phyloP scores from a whole-genome alignment of 2,797 vertebrate genomes.

The Aldrovandia affinis region DNA sequence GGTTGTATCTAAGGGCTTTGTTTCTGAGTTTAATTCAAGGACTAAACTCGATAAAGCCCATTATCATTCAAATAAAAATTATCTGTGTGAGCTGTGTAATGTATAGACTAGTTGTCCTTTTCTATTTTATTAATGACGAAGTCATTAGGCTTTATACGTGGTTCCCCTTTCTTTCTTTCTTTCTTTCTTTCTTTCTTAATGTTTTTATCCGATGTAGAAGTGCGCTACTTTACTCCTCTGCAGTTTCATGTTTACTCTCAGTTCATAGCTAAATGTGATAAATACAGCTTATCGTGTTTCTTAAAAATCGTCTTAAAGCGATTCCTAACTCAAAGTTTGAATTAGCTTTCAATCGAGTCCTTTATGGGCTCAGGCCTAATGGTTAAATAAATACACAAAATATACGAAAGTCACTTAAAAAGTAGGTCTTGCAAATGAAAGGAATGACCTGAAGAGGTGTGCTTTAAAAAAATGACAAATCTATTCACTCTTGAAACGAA shows the following conservation, averaged over 20 bases:
- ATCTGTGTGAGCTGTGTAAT: too few species aligned
- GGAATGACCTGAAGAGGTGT: background rate
- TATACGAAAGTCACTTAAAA: background rate
- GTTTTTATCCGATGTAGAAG: background rate
- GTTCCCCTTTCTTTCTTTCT: background rate
- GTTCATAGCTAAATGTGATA: background rate
- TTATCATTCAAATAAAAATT: background rate
- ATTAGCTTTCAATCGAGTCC: background rate
- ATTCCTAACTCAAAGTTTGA: background rate
- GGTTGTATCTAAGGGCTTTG: too few species aligned
- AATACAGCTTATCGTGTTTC: too few species aligned
- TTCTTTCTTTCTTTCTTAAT: background rate
- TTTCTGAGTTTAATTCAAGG: background rate
- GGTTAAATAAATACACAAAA: background rate
- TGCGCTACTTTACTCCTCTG: background rate
- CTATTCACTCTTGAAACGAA: background rate
- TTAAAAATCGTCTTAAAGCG: too few species aligned
- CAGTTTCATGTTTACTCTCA: background rate
- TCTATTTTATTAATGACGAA: background rate
- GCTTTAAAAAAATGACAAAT: background rate
- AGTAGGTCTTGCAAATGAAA: background rate
- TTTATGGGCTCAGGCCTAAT: background rate
- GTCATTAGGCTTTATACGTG: background rate
- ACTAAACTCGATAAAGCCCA: background rate
- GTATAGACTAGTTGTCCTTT: background rate